These are phyloP conservation scores for Hydropotes inermis DNA, from an alignment of 2,113 vertebrate genomes.

Conservation along the genomic window DNA sequence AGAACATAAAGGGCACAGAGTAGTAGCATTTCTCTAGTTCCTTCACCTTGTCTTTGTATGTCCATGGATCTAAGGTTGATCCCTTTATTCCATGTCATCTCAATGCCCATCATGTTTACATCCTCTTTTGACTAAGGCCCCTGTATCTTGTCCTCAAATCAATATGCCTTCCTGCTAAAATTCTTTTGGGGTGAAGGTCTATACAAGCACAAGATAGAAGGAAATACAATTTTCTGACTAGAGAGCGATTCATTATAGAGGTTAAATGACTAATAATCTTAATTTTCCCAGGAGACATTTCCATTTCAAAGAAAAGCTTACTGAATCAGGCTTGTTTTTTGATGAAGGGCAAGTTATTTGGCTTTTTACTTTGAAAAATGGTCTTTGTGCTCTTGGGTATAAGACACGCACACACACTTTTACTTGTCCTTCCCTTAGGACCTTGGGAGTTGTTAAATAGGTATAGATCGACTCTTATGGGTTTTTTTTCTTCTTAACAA, in stretches of 20 bases:
- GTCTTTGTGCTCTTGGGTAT: background rate
- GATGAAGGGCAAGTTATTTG: background rate
- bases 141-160: conserved; percentile 3
- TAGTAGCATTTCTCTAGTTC: background rate
- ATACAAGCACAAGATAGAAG: background rate
- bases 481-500: background rate
- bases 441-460: background rate
- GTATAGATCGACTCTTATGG: background rate
- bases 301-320: conserved; percentile 29
- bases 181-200: background rate
- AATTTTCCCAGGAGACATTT: background rate
- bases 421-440: background rate
- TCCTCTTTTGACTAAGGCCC: background rate
- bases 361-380: conserved; percentile 15
- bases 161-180: background rate
- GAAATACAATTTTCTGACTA: conserved; percentile 18
- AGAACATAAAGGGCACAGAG: background rate
- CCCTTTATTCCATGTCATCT: background rate
- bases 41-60: background rate
- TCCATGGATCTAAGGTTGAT: background rate
- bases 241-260: conserved; percentile 14
- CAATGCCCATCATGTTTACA: background rate
- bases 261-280: background rate
- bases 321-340: background rate
- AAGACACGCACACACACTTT: background rate